Base-by-base conservation (phyloP, 2,113 vertebrate species). In the Hyaena hyaena region DNA sequence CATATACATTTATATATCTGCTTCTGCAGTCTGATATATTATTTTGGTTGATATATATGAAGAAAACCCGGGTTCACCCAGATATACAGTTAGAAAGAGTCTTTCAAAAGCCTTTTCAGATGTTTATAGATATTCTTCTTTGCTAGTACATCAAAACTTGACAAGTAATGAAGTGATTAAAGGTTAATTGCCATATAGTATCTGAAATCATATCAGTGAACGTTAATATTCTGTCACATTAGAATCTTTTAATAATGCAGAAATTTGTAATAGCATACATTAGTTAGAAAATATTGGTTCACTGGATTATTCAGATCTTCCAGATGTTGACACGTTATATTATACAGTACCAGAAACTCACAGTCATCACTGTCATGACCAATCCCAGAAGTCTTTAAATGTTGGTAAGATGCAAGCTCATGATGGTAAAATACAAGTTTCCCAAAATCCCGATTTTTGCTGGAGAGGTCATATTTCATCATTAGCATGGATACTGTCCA, bases 81-180 rank as follows among this genome's bases (percentile, higher is more conserved):
- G 66, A 74, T 92, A 24, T 1, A 10, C 74, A 77, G 10, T 88
- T 88, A 45, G n/a, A n/a, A 71, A 86, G 26, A 86, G 33, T 50
- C 48, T 71, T 87, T 83, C 55, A 53, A 11, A 63, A 73, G 61
- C 2, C 12, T 87, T 90, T 48, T 93, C 17, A 77, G 45, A 35
- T 90, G 71, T 43, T 83, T 90, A 48, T 39, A 55, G 69, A 31
- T 95, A 48, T 79, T 93, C 28, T 48, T 87, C 35, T 94, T 88
- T 66, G 55, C 39, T 76, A 43, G 14, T 71, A 71, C 7, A 81
- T 43, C 83, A 89, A 84, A 92, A 81, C 48, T 76, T 81, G 50
- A 69, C 48, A 43, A 16, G 33, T 68, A 63, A 14, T 93, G 14
- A 50, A 50, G 12, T 50, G 14, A 50, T 50, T 94, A 85, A 55